Evolutionary conservation across 2,797 vertebrate genomes (phyloP).

Genomic region (Gymnodraco acuticeps): DNA sequence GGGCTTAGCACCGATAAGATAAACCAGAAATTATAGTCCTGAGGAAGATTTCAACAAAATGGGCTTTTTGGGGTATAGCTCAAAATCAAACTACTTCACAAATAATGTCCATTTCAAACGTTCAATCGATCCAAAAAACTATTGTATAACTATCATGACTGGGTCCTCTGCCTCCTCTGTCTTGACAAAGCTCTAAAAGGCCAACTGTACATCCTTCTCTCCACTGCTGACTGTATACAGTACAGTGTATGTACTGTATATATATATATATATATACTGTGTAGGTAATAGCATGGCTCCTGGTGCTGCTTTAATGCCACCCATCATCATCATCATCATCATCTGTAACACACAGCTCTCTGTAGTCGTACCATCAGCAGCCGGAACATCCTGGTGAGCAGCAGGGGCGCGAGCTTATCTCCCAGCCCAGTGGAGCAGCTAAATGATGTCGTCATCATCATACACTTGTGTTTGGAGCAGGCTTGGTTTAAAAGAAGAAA

Average conservation of each 20-base stretch:
- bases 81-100: constrained; percentile 4
- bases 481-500: constrained; percentile 56
- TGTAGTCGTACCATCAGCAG: constrained; percentile 68
- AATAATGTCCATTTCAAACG: constrained; percentile 8
- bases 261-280: constrained; percentile 1
- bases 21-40: neutral
- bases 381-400: constrained; percentile 75
- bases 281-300: constrained; percentile 70
- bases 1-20: no score
- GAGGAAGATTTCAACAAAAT: constrained; percentile 25
- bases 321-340: constrained; percentile 57
- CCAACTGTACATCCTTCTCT: constrained; percentile 47
- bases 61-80: constrained; percentile 3
- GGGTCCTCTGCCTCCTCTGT: constrained; percentile 16
- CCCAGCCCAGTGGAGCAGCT: constrained; percentile 82
- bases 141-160: neutral
- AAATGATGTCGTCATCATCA: constrained; percentile 82
- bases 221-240: constrained; percentile 37
- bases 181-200: constrained; percentile 50
- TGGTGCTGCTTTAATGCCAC: constrained; percentile 63
- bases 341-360: constrained; percentile 71
- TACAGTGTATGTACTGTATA: no score
- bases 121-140: constrained; percentile 5
- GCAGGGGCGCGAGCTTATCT: constrained; percentile 78
- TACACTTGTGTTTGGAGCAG: constrained; percentile 60